phyloP scores from a whole-genome alignment of 2,888 invertebrate species.

The Scaptomyza parva region DNA sequence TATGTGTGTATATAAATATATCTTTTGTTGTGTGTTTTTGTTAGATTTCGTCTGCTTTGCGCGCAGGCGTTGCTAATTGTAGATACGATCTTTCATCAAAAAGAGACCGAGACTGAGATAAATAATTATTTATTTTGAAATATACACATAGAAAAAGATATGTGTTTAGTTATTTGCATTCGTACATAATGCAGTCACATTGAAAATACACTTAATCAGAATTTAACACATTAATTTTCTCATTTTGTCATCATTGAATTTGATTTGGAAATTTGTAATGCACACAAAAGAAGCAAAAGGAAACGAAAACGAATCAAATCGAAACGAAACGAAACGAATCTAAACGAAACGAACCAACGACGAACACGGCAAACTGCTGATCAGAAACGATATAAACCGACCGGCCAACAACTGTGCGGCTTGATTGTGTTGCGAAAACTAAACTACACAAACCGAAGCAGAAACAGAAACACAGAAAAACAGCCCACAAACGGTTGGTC shows the following conservation, averaged over 20 bases:
- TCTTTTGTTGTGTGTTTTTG: slow-evolving; percentile 10
- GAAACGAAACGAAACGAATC: slow-evolving; percentile 7
- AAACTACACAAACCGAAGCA: slow-evolving; percentile 58
- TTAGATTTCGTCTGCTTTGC: slow-evolving; percentile 16
- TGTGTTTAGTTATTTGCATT: neutral
- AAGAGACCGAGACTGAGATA: slow-evolving; percentile 31
- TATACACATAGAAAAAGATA: neutral
- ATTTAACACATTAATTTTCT: slow-evolving; percentile 29
- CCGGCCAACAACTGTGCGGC: slow-evolving; percentile 65
- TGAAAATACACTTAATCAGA: slow-evolving; percentile 10
- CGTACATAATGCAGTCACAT: slow-evolving; percentile 28
- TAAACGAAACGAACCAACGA: neutral
- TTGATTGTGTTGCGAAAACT: slow-evolving; percentile 77
- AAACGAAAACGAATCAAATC: neutral
- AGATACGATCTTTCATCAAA: slow-evolving; percentile 43
- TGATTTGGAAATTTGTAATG: slow-evolving; percentile 26
- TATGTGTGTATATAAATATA: slow-evolving; percentile 6
- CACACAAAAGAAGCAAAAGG: slow-evolving; percentile 35
- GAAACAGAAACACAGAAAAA: slow-evolving; percentile 56
- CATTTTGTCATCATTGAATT: slow-evolving; percentile 12
- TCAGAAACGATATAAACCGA: slow-evolving; percentile 10
- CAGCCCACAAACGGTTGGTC: slow-evolving; percentile 1
- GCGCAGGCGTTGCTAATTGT: slow-evolving; percentile 66
- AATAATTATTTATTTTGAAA: neutral
- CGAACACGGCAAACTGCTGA: slow-evolving; percentile 5